A percentile compares a stretch with the other conserved stretches of the same genome.
Conservation (phyloP, 64 coral and sea anemone species). For the Pocillopora verrucosa region DNA sequence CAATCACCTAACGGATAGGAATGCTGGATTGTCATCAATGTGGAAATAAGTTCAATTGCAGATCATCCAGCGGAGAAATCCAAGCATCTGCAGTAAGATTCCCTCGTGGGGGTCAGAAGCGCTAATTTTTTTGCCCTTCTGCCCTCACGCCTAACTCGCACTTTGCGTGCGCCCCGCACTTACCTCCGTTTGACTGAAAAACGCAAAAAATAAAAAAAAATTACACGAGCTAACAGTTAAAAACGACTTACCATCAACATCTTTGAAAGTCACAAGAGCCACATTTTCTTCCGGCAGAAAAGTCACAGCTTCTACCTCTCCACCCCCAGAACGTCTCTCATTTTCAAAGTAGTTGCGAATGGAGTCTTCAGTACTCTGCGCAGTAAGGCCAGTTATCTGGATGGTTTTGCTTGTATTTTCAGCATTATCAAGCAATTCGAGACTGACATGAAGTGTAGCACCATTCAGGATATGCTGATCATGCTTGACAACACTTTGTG, state of each 20-base stretch:
- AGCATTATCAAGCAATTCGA: neutral
- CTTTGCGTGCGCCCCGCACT: too few species aligned
- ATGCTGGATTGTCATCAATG: too few species aligned
- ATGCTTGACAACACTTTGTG: neutral
- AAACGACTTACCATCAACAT: neutral
- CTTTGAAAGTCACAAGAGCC: constrained; percentile 3
- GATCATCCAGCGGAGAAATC: too few species aligned
- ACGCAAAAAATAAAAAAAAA: too few species aligned
- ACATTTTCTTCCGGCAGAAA: neutral
- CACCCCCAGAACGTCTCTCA: constrained; percentile 14
- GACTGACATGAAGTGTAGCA: constrained; percentile 3
- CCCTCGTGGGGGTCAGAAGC: too few species aligned
- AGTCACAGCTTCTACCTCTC: constrained; percentile 16
- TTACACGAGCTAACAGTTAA: too few species aligned
- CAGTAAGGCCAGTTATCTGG: neutral
- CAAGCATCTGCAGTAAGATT: too few species aligned
- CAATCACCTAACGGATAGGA: too few species aligned
- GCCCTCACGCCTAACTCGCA: too few species aligned
- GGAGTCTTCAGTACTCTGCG: constrained; percentile 23
- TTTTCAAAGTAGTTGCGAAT: constrained; percentile 50
- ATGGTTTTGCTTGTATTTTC: neutral
- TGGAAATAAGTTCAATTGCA: too few species aligned
- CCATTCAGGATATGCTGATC: neutral
- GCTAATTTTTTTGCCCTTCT: too few species aligned
- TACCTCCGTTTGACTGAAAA: too few species aligned